phyloP scores from a whole-genome alignment of 2,888 invertebrate species.

The Bombylius major region DNA sequence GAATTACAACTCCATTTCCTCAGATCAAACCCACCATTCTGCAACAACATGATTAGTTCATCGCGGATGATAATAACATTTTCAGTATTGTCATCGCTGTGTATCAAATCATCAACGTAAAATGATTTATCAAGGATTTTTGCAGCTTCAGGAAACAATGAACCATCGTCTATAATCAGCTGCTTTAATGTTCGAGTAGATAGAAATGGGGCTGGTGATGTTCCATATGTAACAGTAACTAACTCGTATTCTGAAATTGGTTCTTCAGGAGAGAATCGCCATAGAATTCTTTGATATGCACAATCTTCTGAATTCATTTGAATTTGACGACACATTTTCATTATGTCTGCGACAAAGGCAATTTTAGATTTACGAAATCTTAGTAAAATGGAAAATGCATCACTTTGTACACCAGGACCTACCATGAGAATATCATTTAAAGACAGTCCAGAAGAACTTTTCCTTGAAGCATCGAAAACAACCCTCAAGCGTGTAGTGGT shows the following conservation, averaged over 20 bases:
- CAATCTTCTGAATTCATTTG: not conserved
- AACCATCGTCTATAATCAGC: constrained; percentile 14
- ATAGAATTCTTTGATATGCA: constrained; percentile 5
- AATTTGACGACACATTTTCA: constrained; percentile 3
- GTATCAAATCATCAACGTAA: constrained; percentile 18
- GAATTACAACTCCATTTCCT: constrained; percentile 13
- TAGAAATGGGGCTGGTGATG: constrained; percentile 12
- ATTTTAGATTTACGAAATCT: too few relatives aligned
- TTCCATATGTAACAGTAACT: constrained; percentile 13
- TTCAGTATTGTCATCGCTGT: constrained; percentile 6
- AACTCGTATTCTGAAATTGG: constrained; percentile 2
- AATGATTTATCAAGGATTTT: constrained; percentile 11
- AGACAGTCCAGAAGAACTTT: too few relatives aligned
- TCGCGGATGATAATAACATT: constrained; percentile 9
- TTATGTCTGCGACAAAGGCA: too few relatives aligned
- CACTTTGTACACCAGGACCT: too few relatives aligned
- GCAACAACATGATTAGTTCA: constrained; percentile 7
- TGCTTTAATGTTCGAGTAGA: constrained; percentile 4
- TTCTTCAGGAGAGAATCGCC: not conserved
- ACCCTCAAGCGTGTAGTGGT: not conserved
- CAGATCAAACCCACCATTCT: constrained; percentile 8
- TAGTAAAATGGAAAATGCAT: not conserved
- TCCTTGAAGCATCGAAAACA: too few relatives aligned
- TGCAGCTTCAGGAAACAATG: constrained; percentile 14
- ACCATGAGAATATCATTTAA: too few relatives aligned